These are phyloP conservation scores for Margaritifera margaritifera DNA, from an alignment of 2,888 invertebrate species.

Conservation along the genomic window DNA sequence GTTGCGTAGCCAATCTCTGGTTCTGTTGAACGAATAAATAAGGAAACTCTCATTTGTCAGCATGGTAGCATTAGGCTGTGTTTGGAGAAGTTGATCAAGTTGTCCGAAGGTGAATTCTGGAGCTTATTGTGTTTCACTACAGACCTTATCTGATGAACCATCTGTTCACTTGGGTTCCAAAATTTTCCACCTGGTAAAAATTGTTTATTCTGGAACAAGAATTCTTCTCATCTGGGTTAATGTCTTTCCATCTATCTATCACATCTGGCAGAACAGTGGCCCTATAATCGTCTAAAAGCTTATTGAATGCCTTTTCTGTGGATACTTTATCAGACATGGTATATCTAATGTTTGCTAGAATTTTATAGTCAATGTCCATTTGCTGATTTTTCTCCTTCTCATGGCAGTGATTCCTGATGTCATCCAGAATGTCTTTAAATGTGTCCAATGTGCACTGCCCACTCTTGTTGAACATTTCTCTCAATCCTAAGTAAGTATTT, in stretches of 20 bases:
- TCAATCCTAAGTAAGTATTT: conserved; percentile 20
- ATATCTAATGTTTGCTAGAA: conserved; percentile 28
- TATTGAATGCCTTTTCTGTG: conserved; percentile 34
- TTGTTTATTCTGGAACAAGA: conserved; percentile 32
- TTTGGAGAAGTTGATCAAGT: conserved; percentile 22
- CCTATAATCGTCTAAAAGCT: conserved; percentile 21
- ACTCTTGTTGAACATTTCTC: conserved; percentile 29
- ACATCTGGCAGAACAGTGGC: conserved; percentile 22
- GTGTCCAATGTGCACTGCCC: conserved; percentile 20
- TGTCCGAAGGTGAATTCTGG: conserved; percentile 35
- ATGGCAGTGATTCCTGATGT: conserved; percentile 11
- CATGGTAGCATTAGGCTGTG: conserved; percentile 29
- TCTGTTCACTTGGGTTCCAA: conserved; percentile 10
- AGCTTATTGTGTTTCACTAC: conserved; percentile 29
- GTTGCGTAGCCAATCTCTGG: conserved; percentile 18
- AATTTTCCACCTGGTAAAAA: conserved; percentile 29
- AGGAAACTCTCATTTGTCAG: conserved; percentile 32
- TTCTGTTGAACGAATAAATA: conserved; percentile 33
- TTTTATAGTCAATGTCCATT: conserved; percentile 18
- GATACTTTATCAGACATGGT: conserved; percentile 37
- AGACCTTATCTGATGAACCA: conserved; percentile 13
- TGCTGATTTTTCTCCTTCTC: conserved; percentile 6
- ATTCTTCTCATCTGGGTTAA: conserved; percentile 13
- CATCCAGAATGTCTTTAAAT: conserved; percentile 15
- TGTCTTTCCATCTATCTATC: conserved; percentile 13